Base-by-base conservation (phyloP, 2,888 invertebrate genomes). In the Trimorus sp. region DNA sequence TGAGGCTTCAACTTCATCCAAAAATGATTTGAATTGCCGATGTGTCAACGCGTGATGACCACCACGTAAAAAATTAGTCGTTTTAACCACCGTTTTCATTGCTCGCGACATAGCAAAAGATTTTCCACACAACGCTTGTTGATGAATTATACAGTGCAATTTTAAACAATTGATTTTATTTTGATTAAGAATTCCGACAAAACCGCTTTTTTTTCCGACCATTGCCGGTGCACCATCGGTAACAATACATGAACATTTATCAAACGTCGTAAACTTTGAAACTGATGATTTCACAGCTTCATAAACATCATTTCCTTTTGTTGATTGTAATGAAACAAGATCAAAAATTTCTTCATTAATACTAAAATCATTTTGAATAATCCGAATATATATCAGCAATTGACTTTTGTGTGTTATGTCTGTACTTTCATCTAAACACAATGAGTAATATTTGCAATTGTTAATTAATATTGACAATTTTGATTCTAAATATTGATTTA, bases 321-420 rank as follows among this genome's bases (percentile, higher is more conserved):
- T 71, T 9, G 11, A 40, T 16, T 37, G 62, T 14, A 71, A n/a
- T 7, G 71, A 26, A 53, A 11, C 6, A 1, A 79, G 1, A 8
- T 54, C 11, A 11, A 83, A 7, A 11, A 81, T 14, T 75, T 81
- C 66, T 73, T 81, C 81, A 16, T 59, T 36, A 11, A 62, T 12
- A 1, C 54, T 11, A 45, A 62, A 62, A 54, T 71, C 53, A 12
- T 14, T 26, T 49, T 74, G 63, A 37, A 83, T 58, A 11, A 56
- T 71, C 37, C 69, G 40, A 2, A 65, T 45, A 54, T 77, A 83
- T 40, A 83, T 76, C 12, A 65, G 49, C 6, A 82, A 42, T 54
- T 82, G 70, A 74, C 74, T 78, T 1, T 51, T 70, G 38, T 82
- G 59, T 7, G 49, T 26, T 14, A 71, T 73, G 51, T 79, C 79